These are phyloP conservation scores for Hoplias malabaricus DNA, from an alignment of 2,113 vertebrate genomes.

Conservation along the genomic window DNA sequence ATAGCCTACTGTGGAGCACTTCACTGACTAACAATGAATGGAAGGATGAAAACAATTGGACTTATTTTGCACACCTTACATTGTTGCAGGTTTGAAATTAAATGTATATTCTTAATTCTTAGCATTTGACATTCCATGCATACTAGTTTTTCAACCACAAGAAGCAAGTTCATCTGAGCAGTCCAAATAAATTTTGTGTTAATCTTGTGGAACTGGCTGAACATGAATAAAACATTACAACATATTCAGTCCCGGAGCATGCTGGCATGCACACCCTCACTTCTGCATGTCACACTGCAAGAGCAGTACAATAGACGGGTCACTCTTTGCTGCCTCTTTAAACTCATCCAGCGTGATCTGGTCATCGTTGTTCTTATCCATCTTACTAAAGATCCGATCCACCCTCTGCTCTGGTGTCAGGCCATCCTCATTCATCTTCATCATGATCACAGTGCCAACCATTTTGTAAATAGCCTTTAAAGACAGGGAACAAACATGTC, in stretches of 20 bases:
- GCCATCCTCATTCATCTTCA: conserved; percentile 99
- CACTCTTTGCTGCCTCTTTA: conserved; percentile 98
- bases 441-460: conserved; percentile 99
- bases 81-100: conserved; percentile 75
- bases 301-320: conserved; percentile 98
- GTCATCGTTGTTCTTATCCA: conserved; percentile 99
- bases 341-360: conserved; percentile 99
- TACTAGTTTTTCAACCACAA: conserved; percentile 98
- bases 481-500: conserved; percentile 41
- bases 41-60: conserved; percentile 71
- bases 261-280: conserved; percentile 79
- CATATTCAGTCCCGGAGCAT: conserved; percentile 86
- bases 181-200: conserved; percentile 87
- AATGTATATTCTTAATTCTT: conserved; percentile 83
- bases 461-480: conserved; percentile 98
- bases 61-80: conserved; percentile 89
- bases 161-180: conserved; percentile 99
- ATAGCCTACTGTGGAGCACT: conserved; percentile 79
- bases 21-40: conserved; percentile 89
- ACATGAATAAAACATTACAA: conserved; percentile 93
- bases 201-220: conserved; percentile 85
- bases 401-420: conserved; percentile 96
- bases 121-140: conserved; percentile 99
- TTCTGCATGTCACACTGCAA: conserved; percentile 99
- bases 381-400: conserved; percentile 99